A percentile compares a stretch with the other conserved stretches of the same genome.
Conservation (phyloP, 2,888 invertebrate genomes). For the Lasioglossum vierecki region DNA sequence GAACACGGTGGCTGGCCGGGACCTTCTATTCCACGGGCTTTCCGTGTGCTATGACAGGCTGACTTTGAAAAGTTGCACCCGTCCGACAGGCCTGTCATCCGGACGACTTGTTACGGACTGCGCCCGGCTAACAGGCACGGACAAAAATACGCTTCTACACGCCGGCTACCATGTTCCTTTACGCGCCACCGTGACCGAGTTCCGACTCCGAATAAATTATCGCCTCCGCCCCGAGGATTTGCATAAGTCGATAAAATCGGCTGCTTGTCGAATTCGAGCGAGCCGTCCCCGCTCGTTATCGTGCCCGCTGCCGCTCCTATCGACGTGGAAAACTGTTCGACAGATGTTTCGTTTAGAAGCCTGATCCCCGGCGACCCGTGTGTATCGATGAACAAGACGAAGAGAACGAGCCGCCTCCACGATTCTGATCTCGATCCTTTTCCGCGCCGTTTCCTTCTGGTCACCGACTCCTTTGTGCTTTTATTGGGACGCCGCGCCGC, state of each 20-base stretch:
- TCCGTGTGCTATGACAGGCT: conserved; percentile 73
- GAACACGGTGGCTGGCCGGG: conserved; percentile 59
- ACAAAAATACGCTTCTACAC: conserved; percentile 69
- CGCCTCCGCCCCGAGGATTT: conserved; percentile 60
- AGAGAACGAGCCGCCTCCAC: not conserved
- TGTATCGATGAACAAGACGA: conserved; percentile 1
- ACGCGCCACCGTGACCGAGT: conserved; percentile 71
- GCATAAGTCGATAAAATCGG: conserved; percentile 70
- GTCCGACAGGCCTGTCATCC: conserved; percentile 76
- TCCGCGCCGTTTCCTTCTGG: not conserved
- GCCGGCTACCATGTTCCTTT: conserved; percentile 68
- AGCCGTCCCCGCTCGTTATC: conserved; percentile 37
- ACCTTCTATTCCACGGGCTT: conserved; percentile 61
- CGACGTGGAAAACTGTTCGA: conserved; percentile 49
- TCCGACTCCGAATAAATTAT: conserved; percentile 69
- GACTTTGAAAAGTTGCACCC: conserved; percentile 81
- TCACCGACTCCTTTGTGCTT: not conserved
- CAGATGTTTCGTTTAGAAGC: conserved; percentile 55
- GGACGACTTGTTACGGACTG: conserved; percentile 70
- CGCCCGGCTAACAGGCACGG: conserved; percentile 61
- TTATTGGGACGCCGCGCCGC: not conserved
- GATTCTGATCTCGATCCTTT: not conserved
- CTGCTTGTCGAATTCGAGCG: conserved; percentile 56
- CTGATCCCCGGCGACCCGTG: conserved; percentile 17
- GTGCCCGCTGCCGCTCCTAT: conserved; percentile 24